Percentiles rank a stretch among this genome's conserved stretches.
Conservation (phyloP, 2,797 vertebrate genomes). For the Urocyon cinereoargenteus region DNA sequence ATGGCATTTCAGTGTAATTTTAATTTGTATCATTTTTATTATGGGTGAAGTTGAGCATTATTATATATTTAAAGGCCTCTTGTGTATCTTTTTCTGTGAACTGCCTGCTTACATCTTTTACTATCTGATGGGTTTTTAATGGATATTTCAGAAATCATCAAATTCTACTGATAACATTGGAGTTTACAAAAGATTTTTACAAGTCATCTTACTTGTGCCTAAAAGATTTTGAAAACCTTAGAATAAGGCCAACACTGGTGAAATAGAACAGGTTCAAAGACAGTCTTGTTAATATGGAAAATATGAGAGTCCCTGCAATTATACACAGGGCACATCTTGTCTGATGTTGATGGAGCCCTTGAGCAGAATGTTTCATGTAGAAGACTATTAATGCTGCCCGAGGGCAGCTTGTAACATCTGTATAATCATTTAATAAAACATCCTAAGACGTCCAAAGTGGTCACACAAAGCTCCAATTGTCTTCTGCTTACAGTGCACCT, state of each 20-base stretch:
- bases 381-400: neutral
- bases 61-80: neutral
- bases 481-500: neutral
- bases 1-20: conserved; percentile 4
- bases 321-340: neutral
- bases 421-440: neutral
- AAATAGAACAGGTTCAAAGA: conserved; percentile 42
- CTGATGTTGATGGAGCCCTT: conserved; percentile 30
- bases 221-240: conserved; percentile 61
- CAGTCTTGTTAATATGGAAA: neutral
- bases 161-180: conserved; percentile 18
- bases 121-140: conserved; percentile 15
- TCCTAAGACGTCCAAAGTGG: neutral
- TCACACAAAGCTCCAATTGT: neutral
- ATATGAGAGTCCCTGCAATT: neutral
- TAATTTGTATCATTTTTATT: conserved; percentile 47
- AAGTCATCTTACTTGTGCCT: conserved; percentile 52
- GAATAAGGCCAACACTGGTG: neutral
- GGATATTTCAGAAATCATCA: neutral
- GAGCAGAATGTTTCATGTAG: neutral
- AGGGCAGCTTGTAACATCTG: conserved; percentile 28
- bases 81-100: neutral
- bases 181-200: neutral
- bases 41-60: neutral
- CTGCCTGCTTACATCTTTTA: neutral